Evolutionary conservation across 2,888 invertebrate genomes (phyloP), one percentile per base, ranked within the genome.

Genomic region (Coleophora flavipennella): DNA sequence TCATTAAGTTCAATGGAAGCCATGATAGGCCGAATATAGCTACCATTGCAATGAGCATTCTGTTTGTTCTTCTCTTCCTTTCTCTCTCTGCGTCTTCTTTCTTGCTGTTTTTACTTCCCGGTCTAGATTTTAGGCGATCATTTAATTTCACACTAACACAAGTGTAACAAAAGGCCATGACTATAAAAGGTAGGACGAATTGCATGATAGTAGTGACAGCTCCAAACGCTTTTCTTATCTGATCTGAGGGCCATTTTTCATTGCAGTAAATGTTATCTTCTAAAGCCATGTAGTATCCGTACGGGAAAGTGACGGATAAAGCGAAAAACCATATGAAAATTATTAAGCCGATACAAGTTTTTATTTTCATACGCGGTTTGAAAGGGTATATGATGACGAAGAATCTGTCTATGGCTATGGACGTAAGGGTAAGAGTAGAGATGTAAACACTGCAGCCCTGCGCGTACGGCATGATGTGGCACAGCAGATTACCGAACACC

Each of bases 1-100:
- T 95, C 62, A 94, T 88, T 46, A 92, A 75, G 65, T 96, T 96
- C 41, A 96, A 78, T 49, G 93, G 93, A 33, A 92, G 79, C 93
- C 96, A 96, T 28, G 94, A 95, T 7, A 92, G 83, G 2, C 93
- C 94, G 66, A 96, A 96, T 52, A 95, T 93, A 12, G 91, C 88
- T 2, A 91, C 96, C 96, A 96, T 96, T 7, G 93, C 92, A 56
- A 96, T 93, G 41, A 96, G 85, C 96, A 96, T 96, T 55, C 93
- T 87, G 64, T 96, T 95, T 1, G 95, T 94, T 44, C 93, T 83
- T 43, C 90, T 86, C 55, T 95, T 94, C 47, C 94, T 83, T 64
- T 92, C 91, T 41, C 93, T 87, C 59, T 95, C 95, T 13, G 90
- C 87, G 52, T 93, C 93, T 67, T 93, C 94, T 44, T 91, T 89